Percentiles rank a stretch among this genome's conserved stretches.
phyloP scores from a whole-genome alignment of 1,140 invertebrate genomes.

The Nasonia longicornis region DNA sequence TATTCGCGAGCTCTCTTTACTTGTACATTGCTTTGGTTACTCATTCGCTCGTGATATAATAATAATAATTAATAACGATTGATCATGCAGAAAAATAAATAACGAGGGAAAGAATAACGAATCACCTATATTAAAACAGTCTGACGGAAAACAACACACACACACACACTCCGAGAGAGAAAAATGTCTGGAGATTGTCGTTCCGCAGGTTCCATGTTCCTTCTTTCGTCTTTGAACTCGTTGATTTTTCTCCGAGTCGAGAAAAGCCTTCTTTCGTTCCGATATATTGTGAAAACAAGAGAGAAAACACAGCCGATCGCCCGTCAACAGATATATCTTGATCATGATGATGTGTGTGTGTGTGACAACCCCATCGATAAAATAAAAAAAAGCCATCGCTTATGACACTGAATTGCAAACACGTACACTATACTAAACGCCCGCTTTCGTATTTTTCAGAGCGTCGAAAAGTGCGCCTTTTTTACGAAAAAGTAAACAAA shows the following conservation, averaged over 20 bases:
- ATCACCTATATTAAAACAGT: slow-evolving; percentile 30
- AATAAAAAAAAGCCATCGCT: background rate
- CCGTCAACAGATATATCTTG: too few species aligned
- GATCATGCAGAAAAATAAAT: slow-evolving; percentile 27
- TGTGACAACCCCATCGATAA: background rate
- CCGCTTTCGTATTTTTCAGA: slow-evolving; percentile 10
- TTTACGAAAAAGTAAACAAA: background rate
- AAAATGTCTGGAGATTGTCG: slow-evolving; percentile 38
- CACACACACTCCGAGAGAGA: slow-evolving; percentile 36
- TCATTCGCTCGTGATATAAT: background rate
- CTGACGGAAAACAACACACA: slow-evolving; percentile 1
- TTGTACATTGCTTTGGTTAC: background rate
- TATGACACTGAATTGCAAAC: slow-evolving; percentile 5
- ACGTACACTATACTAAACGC: background rate
- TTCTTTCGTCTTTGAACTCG: slow-evolving; percentile 25
- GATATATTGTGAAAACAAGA: background rate
- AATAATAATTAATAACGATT: slow-evolving; percentile 15
- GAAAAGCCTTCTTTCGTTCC: slow-evolving; percentile 2
- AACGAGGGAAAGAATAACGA: background rate
- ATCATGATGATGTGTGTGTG: background rate
- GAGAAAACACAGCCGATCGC: background rate
- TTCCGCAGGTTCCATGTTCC: slow-evolving; percentile 43
- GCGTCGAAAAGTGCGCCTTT: background rate
- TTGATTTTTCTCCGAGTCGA: slow-evolving; percentile 16
- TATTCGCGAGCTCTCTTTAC: slow-evolving; percentile 18